These are phyloP conservation scores for Acanthisitta chloris DNA, from an alignment of 2,113 vertebrate species.

Conservation along the genomic window DNA sequence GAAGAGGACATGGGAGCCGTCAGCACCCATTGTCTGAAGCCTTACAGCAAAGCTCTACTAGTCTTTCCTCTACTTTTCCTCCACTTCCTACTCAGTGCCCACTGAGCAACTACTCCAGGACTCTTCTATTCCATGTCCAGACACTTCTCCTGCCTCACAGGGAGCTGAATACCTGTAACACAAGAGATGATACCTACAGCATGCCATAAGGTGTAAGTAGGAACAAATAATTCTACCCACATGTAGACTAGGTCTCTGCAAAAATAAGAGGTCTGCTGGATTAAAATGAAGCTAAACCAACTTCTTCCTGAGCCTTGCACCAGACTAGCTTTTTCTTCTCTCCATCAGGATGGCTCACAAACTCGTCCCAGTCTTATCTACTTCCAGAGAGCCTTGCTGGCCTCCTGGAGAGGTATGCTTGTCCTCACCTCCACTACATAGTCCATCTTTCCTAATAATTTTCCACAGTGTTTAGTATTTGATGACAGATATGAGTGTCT, in stretches of 20 bases:
- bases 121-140: neutral
- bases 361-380: neutral
- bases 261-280: neutral
- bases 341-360: neutral
- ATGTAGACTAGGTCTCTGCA: neutral
- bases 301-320: neutral
- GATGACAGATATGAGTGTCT: neutral
- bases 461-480: neutral
- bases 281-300: neutral
- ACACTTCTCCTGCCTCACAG: neutral
- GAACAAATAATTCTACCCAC: neutral
- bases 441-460: neutral
- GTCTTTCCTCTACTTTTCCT: neutral
- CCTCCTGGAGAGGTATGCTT: neutral
- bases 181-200: rapidly evolving
- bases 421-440: neutral
- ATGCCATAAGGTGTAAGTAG: neutral
- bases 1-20: neutral
- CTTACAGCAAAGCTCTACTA: neutral
- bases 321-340: neutral
- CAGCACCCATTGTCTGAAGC: neutral
- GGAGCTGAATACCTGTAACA: neutral
- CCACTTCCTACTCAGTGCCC: too few relatives aligned
- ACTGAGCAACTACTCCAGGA: neutral
- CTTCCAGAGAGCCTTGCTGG: neutral